phyloP scores from a whole-genome alignment of 2,888 invertebrate genomes.

The Drosophila diplacantha region DNA sequence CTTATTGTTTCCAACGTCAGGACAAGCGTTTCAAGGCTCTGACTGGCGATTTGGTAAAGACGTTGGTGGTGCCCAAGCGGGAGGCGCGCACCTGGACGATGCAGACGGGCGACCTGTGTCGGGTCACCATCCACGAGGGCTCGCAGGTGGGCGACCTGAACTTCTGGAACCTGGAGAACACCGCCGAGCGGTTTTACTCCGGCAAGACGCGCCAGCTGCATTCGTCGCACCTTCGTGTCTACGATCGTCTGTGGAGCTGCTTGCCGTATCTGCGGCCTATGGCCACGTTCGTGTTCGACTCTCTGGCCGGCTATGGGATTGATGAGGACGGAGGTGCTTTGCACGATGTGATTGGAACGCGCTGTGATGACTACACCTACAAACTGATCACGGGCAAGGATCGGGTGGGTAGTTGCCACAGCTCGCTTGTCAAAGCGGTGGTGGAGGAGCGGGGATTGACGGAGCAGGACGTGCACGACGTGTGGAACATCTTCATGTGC shows the following conservation, averaged over 20 bases:
- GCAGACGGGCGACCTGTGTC: constrained; percentile 77
- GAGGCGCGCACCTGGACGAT: constrained; percentile 78
- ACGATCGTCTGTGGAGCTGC: constrained; percentile 79
- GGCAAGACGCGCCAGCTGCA: constrained; percentile 79
- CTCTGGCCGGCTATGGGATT: constrained; percentile 77
- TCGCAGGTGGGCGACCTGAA: constrained; percentile 79
- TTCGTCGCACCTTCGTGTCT: constrained; percentile 77
- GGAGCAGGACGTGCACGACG: constrained; percentile 79
- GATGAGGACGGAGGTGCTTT: constrained; percentile 78
- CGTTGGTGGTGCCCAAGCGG: constrained; percentile 75
- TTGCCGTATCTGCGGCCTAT: constrained; percentile 78
- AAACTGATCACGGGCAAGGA: constrained; percentile 78
- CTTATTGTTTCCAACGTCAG: constrained; percentile 19
- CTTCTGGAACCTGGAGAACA: constrained; percentile 78
- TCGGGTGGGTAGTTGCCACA: constrained; percentile 78
- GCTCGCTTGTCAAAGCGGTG: constrained; percentile 77
- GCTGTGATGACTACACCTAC: constrained; percentile 79
- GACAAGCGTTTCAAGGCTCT: constrained; percentile 71
- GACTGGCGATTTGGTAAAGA: constrained; percentile 69
- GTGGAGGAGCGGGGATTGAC: constrained; percentile 74
- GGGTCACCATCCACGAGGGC: constrained; percentile 77
- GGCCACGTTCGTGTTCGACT: constrained; percentile 79
- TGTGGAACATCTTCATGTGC: constrained; percentile 80
- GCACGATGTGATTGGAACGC: constrained; percentile 79
- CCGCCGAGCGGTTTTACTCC: constrained; percentile 78